Evolutionary conservation across 30 jellyfish, hydroid and myxozoan species (phyloP).

Genomic region (Aurelia sp.): DNA sequence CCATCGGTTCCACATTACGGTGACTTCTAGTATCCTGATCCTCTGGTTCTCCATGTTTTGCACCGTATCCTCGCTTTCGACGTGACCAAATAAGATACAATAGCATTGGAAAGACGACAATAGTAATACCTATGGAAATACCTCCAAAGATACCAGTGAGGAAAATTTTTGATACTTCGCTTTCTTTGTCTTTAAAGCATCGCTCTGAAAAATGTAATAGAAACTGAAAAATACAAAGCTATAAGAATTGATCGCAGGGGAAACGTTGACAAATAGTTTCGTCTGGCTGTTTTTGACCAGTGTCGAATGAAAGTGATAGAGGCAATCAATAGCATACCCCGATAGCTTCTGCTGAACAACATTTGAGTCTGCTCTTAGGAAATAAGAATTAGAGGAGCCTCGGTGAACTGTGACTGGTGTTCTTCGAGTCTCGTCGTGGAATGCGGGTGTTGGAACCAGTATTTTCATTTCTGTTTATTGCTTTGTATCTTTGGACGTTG

Average conservation of each 20-base stretch:
- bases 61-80: conserved; percentile 3
- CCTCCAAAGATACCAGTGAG: conserved; percentile 21
- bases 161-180: background rate
- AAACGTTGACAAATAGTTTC: background rate
- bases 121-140: conserved; percentile 8
- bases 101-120: conserved; percentile 2
- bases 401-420: too few species aligned
- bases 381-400: too few species aligned
- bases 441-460: too few species aligned
- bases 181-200: background rate
- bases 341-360: too few species aligned
- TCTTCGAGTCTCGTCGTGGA: too few species aligned
- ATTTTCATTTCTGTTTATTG: too few species aligned
- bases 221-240: background rate
- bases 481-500: too few species aligned
- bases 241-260: background rate
- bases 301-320: too few species aligned
- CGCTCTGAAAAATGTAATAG: background rate
- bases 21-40: too few species aligned
- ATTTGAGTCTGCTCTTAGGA: too few species aligned
- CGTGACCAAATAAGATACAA: background rate
- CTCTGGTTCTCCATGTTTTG: background rate
- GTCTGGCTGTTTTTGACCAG: background rate
- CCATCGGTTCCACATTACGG: too few species aligned
- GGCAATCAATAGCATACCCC: too few species aligned